phyloP scores from a whole-genome alignment of 2,888 invertebrate species.

The Callyntrura guangdongensis region DNA sequence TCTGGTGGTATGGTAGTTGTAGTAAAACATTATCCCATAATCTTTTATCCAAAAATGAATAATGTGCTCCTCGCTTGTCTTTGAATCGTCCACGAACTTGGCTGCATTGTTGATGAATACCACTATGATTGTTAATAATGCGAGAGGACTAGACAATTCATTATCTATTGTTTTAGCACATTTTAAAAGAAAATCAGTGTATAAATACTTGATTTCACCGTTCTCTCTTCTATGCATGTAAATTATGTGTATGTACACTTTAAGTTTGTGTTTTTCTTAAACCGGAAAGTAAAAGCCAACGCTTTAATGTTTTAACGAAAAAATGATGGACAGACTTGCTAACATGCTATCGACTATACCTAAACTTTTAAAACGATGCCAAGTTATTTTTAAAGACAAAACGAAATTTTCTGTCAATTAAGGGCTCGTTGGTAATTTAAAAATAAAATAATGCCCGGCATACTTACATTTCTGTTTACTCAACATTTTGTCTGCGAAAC shows the following conservation, averaged over 20 bases:
- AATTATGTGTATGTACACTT: background rate
- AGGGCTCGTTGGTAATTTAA: no score
- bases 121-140: conserved; percentile 59
- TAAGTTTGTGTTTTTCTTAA: background rate
- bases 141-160: conserved; percentile 52
- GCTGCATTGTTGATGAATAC: background rate
- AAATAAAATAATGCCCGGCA: background rate
- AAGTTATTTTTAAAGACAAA: no score
- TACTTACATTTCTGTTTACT: background rate
- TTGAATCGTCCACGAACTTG: background rate
- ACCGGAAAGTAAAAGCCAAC: conserved; percentile 23
- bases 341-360: no score
- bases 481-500: background rate
- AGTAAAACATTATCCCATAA: conserved; percentile 53
- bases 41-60: conserved; percentile 47
- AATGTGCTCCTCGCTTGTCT: conserved; percentile 35
- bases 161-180: conserved; percentile 65
- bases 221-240: background rate
- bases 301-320: background rate
- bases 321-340: no score
- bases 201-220: background rate
- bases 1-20: conserved; percentile 8
- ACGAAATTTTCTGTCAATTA: no score
- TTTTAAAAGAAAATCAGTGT: conserved; percentile 20
- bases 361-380: no score